Percentiles rank a stretch among this genome's conserved stretches.
Conservation (phyloP, 2,888 invertebrate genomes). For the Cheilosia soror region DNA sequence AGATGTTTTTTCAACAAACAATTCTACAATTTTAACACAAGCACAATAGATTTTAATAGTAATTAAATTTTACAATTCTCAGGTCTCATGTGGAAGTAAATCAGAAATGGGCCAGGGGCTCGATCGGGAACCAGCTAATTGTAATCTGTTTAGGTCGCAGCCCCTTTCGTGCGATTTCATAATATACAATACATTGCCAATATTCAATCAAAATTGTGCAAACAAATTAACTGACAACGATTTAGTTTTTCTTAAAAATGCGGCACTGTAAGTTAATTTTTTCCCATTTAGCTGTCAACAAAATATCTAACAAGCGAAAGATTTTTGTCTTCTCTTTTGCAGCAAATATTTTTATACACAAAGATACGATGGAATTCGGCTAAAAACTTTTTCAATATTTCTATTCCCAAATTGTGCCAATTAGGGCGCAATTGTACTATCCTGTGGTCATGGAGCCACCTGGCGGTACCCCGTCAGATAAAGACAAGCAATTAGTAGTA, state of each 20-base stretch:
- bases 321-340: conserved; percentile 51
- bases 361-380: conserved; percentile 83
- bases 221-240: conserved; percentile 77
- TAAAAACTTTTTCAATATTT: conserved; percentile 77
- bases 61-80: conserved; percentile 42
- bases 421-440: conserved; percentile 78
- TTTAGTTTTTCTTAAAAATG: conserved; percentile 77
- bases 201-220: conserved; percentile 58
- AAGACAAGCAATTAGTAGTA: conserved; percentile 80
- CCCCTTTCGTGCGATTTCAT: conserved; percentile 77
- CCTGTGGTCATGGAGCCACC: conserved; percentile 83
- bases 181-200: conserved; percentile 74
- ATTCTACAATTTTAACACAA: too few relatives aligned
- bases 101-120: conserved; percentile 79
- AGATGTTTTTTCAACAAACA: too few relatives aligned
- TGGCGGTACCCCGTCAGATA: conserved; percentile 81
- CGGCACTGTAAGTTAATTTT: conserved; percentile 79
- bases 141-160: conserved; percentile 78
- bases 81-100: conserved; percentile 79
- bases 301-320: not conserved
- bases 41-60: not conserved
- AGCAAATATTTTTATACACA: conserved; percentile 82
- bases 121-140: conserved; percentile 77
- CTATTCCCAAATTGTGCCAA: conserved; percentile 78
- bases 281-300: not conserved